Evolutionary conservation across 2,888 invertebrate genomes (phyloP), one percentile per base, ranked within the genome.

Genomic region (Netelia melanura): DNA sequence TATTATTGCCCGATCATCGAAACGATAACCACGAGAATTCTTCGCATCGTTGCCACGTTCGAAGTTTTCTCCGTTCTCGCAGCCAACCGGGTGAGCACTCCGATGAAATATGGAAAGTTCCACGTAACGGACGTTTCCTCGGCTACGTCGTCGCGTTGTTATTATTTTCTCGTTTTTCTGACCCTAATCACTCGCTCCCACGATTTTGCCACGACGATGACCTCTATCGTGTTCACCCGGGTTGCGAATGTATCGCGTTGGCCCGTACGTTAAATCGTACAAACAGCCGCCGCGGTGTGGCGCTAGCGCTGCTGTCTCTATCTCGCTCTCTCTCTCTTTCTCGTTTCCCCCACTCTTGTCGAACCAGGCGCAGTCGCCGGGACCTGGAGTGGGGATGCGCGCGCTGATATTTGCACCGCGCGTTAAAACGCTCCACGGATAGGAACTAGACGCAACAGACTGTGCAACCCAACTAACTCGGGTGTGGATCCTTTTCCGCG

Each of bases 171-270:
- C 68, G 52, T 75, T 81, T 81, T 75, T 61, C 81, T 67, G 74
- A 61, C 61, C 58, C 61, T 75, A 68, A 75, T 81, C 75, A 75
- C 62, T 75, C 68, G 68, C 71, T 80, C 68, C 77, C 58, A 68
- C 77, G 67, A 77, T 77, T 68, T 65, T 74, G 48, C 64, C 64
- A 64, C 30, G 75, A 30, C 62, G 62, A 75, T 64, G 52, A 75
- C 38, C 64, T 75, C 62, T 52, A 52, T 72, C 72, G 54, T 65
- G 54, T 65, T 64, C 64, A 30, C 44, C 44, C 21, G 14, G 54
- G 54, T 17, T 54, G 14, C n/a, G 56, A 21, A 58, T 58, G 58
- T 9, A 17, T 17, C 43, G 23, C 61, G 44, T 11, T 54, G 38
- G 30, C 44, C 38, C 58, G n/a, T 64, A 30, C 8, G 30, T 54